Percentiles rank a stretch among this genome's conserved stretches.
Conservation (phyloP, 2,797 vertebrate genomes). For the Pseudomugil gertrudae region DNA sequence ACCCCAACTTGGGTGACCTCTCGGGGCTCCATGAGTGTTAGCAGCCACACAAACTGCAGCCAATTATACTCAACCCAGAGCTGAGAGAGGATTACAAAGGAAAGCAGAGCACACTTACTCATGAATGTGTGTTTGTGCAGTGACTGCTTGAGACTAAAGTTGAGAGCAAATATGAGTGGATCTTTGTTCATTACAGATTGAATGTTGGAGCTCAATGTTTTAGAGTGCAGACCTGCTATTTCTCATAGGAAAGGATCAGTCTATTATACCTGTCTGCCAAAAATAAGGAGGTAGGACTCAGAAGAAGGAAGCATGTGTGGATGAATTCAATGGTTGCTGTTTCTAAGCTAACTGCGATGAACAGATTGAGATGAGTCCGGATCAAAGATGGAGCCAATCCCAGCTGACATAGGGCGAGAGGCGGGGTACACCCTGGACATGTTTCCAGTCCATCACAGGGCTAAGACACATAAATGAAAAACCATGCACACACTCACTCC, state of each 20-base stretch:
- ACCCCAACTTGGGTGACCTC: slow-evolving; percentile 62
- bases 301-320: neutral
- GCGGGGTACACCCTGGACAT: too few relatives aligned
- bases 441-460: too few relatives aligned
- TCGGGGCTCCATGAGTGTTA: slow-evolving; percentile 28
- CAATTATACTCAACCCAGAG: slow-evolving; percentile 57
- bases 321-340: neutral
- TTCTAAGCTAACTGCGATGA: neutral
- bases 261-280: neutral
- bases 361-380: neutral
- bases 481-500: too few relatives aligned
- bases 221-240: neutral
- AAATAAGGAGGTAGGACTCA: neutral
- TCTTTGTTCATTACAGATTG: neutral
- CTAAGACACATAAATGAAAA: too few relatives aligned
- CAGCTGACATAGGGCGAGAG: too few relatives aligned
- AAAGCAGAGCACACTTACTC: slow-evolving; percentile 5
- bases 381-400: neutral
- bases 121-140: slow-evolving; percentile 10
- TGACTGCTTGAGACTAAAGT: neutral
- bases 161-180: neutral
- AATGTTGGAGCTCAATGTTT: neutral
- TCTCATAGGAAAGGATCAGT: neutral
- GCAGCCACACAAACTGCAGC: slow-evolving; percentile 38
- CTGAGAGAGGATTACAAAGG: slow-evolving; percentile 22